Percentiles rank a stretch among this genome's conserved stretches.
These are phyloP conservation scores for Rhimphoctona megacephalus DNA, from an alignment of 2,888 invertebrate genomes.

Conservation along the genomic window DNA sequence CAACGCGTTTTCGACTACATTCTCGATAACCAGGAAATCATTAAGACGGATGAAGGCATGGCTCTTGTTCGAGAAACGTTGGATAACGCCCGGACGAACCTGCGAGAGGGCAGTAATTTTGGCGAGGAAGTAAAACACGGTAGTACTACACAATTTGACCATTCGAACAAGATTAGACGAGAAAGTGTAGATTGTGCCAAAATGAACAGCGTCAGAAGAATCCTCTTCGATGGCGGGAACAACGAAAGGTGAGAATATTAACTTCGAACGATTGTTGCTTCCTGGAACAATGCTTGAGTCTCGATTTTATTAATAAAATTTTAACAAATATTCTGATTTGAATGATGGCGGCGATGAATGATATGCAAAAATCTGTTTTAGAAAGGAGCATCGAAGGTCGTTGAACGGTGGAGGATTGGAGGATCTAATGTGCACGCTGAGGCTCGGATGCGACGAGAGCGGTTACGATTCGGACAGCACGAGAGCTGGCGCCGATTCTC, in stretches of 20 bases:
- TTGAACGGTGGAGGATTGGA: conserved; percentile 76
- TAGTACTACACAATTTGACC: background rate
- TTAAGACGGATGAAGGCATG: conserved; percentile 76
- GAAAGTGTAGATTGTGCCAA: conserved; percentile 58
- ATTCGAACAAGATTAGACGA: conserved; percentile 32
- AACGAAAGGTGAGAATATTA: conserved; percentile 72
- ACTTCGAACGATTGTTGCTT: background rate
- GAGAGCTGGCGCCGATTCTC: conserved; percentile 86
- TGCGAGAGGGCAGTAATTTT: conserved; percentile 34
- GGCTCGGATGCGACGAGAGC: conserved; percentile 86
- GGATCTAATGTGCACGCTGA: conserved; percentile 82
- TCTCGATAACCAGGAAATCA: conserved; percentile 76
- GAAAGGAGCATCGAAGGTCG: conserved; percentile 61
- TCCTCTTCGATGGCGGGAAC: conserved; percentile 78
- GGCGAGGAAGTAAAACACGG: background rate
- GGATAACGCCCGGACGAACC: conserved; percentile 62
- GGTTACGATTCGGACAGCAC: conserved; percentile 88
- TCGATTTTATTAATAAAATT: background rate
- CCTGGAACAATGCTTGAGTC: background rate
- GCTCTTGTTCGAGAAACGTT: conserved; percentile 74
- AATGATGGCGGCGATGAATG: background rate
- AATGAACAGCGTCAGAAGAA: conserved; percentile 76
- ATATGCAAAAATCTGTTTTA: background rate
- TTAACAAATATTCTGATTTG: background rate
- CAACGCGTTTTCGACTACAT: conserved; percentile 80